phyloP scores from a whole-genome alignment of 2,888 invertebrate species.

The Rapana venosa region DNA sequence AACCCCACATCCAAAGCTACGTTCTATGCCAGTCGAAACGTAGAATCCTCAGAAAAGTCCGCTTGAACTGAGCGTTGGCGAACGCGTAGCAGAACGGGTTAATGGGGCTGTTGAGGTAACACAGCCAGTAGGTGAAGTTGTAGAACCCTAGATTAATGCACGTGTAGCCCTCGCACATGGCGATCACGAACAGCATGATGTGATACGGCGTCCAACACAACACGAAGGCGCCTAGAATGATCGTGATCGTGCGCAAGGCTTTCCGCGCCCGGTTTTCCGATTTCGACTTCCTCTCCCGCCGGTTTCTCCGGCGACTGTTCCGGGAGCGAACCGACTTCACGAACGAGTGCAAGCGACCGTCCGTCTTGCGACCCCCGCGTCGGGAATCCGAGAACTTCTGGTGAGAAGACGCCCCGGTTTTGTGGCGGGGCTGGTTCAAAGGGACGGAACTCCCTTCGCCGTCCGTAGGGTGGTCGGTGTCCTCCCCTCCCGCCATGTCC shows the following conservation, averaged over 20 bases:
- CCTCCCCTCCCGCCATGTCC: background rate
- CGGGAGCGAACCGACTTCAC: constrained; percentile 66
- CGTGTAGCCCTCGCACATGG: constrained; percentile 86
- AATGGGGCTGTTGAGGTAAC: constrained; percentile 98
- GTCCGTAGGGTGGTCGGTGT: constrained; percentile 28
- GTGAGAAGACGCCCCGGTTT: constrained; percentile 29
- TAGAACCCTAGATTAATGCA: constrained; percentile 73
- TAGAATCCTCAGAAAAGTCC: constrained; percentile 96
- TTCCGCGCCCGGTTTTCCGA: constrained; percentile 99
- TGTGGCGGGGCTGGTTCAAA: constrained; percentile 38
- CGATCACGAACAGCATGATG: constrained; percentile 95
- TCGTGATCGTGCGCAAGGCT: constrained; percentile 98
- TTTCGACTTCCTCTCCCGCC: constrained; percentile 89
- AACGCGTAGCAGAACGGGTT: constrained; percentile 99
- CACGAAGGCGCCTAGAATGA: constrained; percentile 97
- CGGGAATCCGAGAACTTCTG: constrained; percentile 44
- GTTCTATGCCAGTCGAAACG: constrained; percentile 87
- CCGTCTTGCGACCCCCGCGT: constrained; percentile 41
- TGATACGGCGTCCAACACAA: constrained; percentile 99
- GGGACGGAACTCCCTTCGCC: constrained; percentile 26
- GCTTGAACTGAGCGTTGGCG: constrained; percentile 99
- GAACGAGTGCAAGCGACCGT: constrained; percentile 66
- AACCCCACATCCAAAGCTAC: constrained; percentile 54
- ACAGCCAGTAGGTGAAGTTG: constrained; percentile 82
- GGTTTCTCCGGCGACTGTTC: constrained; percentile 56